phyloP scores from a whole-genome alignment of 2,888 invertebrate genomes.

The Alviniconcha strummeri region DNA sequence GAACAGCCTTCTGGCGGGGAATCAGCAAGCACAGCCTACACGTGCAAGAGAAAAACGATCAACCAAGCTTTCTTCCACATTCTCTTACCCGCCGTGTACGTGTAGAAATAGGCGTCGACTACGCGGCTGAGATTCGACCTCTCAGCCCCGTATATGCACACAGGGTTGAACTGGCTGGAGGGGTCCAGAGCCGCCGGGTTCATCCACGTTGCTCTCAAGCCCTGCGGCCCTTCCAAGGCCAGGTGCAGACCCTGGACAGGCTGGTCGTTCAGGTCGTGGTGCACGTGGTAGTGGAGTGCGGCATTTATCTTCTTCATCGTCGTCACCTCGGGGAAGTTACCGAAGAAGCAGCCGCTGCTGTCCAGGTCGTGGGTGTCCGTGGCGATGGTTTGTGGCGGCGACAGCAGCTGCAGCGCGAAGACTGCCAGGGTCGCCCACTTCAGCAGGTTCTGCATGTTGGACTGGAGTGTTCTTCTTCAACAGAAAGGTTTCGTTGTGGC shows the following conservation, averaged over 20 bases:
- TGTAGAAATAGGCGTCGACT: slow-evolving; percentile 33
- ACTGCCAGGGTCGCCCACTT: no score
- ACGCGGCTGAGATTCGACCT: slow-evolving; percentile 1
- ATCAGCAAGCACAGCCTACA: not conserved
- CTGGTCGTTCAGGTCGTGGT: not conserved
- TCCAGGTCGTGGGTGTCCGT: not conserved
- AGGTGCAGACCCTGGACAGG: slow-evolving; percentile 40
- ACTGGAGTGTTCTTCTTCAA: not conserved
- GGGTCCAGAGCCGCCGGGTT: slow-evolving; percentile 19
- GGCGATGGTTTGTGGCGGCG: not conserved
- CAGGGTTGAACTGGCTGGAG: slow-evolving; percentile 14
- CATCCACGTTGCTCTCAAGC: slow-evolving; percentile 37
- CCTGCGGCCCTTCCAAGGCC: slow-evolving; percentile 27
- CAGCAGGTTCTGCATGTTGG: not conserved
- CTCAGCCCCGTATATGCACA: slow-evolving; percentile 28
- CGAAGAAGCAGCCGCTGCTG: not conserved
- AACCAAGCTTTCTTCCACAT: not conserved
- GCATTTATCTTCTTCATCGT: not conserved
- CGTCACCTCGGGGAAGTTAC: not conserved
- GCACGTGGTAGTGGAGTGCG: not conserved
- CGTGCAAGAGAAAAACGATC: not conserved
- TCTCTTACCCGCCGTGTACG: slow-evolving; percentile 37
- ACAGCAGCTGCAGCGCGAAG: not conserved
- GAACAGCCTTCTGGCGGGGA: not conserved
- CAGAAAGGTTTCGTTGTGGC: not conserved